Evolutionary conservation across 1,140 invertebrate genomes (phyloP).

Genomic region (Aphelenchoides avenae): DNA sequence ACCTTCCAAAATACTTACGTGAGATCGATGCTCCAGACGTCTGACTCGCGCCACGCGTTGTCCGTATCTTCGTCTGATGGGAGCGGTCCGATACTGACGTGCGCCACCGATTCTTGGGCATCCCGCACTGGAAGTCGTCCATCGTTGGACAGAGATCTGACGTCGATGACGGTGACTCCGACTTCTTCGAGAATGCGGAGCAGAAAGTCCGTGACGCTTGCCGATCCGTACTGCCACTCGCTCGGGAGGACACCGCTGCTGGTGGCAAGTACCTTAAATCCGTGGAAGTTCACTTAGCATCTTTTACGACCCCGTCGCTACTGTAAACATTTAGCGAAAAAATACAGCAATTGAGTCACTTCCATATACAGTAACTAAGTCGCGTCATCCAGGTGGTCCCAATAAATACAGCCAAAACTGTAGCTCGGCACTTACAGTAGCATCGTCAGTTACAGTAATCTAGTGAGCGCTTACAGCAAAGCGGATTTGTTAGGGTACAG

Average conservation of each 20-base stretch:
- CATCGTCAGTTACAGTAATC: too few species aligned
- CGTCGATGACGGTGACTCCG: conserved; percentile 30
- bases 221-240: conserved; percentile 11
- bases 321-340: too few species aligned
- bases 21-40: conserved; percentile 30
- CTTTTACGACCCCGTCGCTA: too few species aligned
- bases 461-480: too few species aligned
- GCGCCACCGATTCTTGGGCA: conserved; percentile 18
- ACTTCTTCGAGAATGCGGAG: conserved; percentile 23
- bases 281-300: too few species aligned
- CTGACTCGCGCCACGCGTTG: conserved; percentile 43
- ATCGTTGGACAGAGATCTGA: conserved; percentile 31
- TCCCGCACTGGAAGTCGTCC: conserved; percentile 23
- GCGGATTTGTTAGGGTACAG: too few species aligned
- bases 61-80: conserved; percentile 30
- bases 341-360: too few species aligned
- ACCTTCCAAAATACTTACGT: too few species aligned
- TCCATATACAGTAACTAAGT: too few species aligned
- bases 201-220: conserved; percentile 36
- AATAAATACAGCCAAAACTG: too few species aligned
- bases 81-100: conserved; percentile 23
- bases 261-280: conserved; percentile 21
- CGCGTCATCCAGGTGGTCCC: too few species aligned
- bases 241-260: conserved; percentile 17
- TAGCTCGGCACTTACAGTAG: too few species aligned